Base-by-base conservation (phyloP, 2,888 invertebrate species). In the Loripinus fragilis region DNA sequence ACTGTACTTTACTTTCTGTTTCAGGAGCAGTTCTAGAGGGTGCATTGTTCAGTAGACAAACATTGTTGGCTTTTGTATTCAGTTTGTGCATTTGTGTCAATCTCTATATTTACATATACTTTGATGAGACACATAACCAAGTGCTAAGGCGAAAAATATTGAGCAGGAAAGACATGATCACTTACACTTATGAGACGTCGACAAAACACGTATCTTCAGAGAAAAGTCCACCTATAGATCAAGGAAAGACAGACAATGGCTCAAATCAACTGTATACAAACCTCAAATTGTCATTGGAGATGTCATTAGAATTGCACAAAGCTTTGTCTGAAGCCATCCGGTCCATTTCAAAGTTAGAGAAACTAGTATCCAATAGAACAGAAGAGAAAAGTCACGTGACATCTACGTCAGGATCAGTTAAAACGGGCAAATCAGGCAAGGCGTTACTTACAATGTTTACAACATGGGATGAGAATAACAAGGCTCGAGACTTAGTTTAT, bases 401-500 rank as follows among this genome's bases (percentile, higher is more conserved):
- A 45, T 5, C 7, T 3, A 17, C 3, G 3, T 3, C 15, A 45
- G n/a, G 3, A 3, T 20, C 25, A 5, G 25, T 33, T 2, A 60
- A 23, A 20, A 33, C n/a, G 17, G 33, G 17, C 12, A 33, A 20
- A 33, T 5, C 33, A 33, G 25, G 23, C 33, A 0, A 48, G 33
- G 12, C 67, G 7, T 68, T 86, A 41, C 72, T 86, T 25, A 85
- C 85, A 12, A 35, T 86, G 23, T 85, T 86, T 67, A 79, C 83
- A 25, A 76, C 86, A 3, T 78, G 81, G 85, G 66, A 71, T 25
- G 38, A 73, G 25, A 66, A 75, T 20, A 60, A 60, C 33, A 41
- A 72, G 5, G 60, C 70, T 10, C 79, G 71, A 42, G 8, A 30
- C 12, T 23, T 33, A 25, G 71, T 84, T 12, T 70, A 80, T 35